Evolutionary conservation across 2,113 vertebrate genomes (phyloP), one percentile per base, ranked within the genome.

Genomic region (Sapayoa aenigma): DNA sequence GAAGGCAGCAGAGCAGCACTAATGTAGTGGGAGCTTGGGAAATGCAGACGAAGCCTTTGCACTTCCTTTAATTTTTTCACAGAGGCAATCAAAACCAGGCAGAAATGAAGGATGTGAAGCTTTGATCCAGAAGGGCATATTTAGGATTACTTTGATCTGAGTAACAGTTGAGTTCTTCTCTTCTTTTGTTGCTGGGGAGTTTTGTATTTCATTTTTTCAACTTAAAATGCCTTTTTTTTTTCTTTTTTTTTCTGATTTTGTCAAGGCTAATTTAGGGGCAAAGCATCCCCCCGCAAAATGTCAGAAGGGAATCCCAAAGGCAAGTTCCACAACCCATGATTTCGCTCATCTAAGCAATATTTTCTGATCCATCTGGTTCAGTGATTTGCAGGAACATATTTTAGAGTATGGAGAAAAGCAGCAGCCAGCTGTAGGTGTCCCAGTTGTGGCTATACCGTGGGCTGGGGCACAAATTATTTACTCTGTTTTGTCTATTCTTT

Each of bases 121-220:
- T 94, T 86, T 94, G 86, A 67, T 84, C 72, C 65, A 90, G 85
- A 94, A 96, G 66, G 46, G 76, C 88, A 87, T 75, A 66, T 95
- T 96, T 92, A 93, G 76, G 90, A 91, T 93, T 85, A 85, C 87
- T 95, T 96, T 95, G 94, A 96, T 96, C 94, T 72, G 56, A 96
- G 8, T 81, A 96, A 86, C 62, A 95, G 84, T n/a, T 15, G 47
- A 90, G 39, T 74, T 85, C 72, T 79, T 75, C 63, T 92, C 49
- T 87, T 95, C 89, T 91, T 93, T 75, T 77, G 47, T 72, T 93
- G 69, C 82, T 33, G 37, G 41, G 73, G 60, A 91, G 56, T 63
- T 94, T 24, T 62, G 31, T 67, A 67, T 84, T 86, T 90, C 30
- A 55, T 93, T 93, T 93, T 95, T 91, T 63, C 58, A 56, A 49